Base-by-base conservation (phyloP, 2,113 vertebrate species). In the Thamnophis sirtalis region DNA sequence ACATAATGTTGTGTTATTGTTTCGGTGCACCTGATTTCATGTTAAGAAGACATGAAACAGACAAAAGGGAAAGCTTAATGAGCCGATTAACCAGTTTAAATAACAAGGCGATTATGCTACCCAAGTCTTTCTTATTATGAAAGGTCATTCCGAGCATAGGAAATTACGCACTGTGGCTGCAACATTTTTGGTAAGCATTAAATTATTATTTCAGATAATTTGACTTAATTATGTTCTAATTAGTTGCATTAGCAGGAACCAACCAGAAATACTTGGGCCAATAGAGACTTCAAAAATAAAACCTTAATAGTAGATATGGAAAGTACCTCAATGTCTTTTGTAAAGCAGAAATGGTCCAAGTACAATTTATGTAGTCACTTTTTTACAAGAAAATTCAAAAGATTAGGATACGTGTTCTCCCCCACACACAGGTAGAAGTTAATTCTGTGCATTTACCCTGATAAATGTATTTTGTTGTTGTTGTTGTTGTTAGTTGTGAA, bases 151-250 rank as follows among this genome's bases (percentile, higher is more conserved):
- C 49, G 4, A 89, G 43, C 13, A 0, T 21, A 91, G 24, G 93
- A 56, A 90, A 3, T 0, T 0, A 92, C 93, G 4, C n/a, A 60
- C 19, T 90, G 21, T 87, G 38, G 19, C 15, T 94, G 55, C 6
- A 93, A 8, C 55, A n/a, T n/a, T 92, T 92, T 88, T 93, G 33
- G 11, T 24, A 94, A 28, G 22, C 86, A 88, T 63, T 91, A 38
- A 21, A 54, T 94, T 60, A 90, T 92, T 94, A 92, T 94, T 94
- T 89, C 48, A 93, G 92, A 88, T 9, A 84, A 91, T 94, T 94
- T 92, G 0, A 0, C 93, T 91, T 92, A 10, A 92, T 89, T 93
- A 89, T 92, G 90, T 2, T 92, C 85, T 68, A 95, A 10, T 86
- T 93, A 90, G 92, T 88, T 92, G 24, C 6, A 8, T 87, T 56